Evolutionary conservation across 2,888 invertebrate species (phyloP).

Genomic region (Acronicta alni): DNA sequence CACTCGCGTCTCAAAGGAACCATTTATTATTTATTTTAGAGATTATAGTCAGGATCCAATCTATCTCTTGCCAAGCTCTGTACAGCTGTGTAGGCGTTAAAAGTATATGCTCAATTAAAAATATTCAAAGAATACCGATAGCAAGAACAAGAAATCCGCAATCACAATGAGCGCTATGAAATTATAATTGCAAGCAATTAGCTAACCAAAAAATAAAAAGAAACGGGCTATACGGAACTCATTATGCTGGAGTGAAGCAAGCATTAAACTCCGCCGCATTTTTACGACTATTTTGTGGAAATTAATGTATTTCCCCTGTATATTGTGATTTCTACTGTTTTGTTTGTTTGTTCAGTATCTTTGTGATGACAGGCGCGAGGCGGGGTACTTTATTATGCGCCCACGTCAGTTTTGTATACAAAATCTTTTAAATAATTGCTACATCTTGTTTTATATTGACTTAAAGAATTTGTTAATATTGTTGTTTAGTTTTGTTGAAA

Average conservation of each 20-base stretch:
- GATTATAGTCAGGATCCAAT: no score
- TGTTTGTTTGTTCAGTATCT: conserved; percentile 40
- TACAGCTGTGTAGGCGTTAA: no score
- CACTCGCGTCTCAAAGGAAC: no score
- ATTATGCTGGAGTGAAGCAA: conserved; percentile 9
- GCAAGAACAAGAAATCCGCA: background rate
- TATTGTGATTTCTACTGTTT: conserved; percentile 36
- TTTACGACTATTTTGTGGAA: conserved; percentile 49
- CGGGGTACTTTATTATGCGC: conserved; percentile 23
- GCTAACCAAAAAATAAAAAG: conserved; percentile 10
- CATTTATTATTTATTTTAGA: no score
- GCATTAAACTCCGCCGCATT: conserved; percentile 14
- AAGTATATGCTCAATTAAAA: no score
- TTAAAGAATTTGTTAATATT: conserved; percentile 3
- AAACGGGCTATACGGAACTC: conserved; percentile 47
- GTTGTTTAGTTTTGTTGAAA: conserved; percentile 7
- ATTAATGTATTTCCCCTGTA: conserved; percentile 45
- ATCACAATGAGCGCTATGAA: conserved; percentile 1
- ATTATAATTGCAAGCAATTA: conserved; percentile 11
- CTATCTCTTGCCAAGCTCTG: no score
- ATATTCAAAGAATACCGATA: no score
- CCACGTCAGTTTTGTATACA: conserved; percentile 2
- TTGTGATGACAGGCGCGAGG: conserved; percentile 49
- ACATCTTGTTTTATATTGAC: conserved; percentile 10
- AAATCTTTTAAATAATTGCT: conserved; percentile 6